Evolutionary conservation across 2,113 vertebrate genomes (phyloP).

Genomic region (Psilopsiagon aurifrons): DNA sequence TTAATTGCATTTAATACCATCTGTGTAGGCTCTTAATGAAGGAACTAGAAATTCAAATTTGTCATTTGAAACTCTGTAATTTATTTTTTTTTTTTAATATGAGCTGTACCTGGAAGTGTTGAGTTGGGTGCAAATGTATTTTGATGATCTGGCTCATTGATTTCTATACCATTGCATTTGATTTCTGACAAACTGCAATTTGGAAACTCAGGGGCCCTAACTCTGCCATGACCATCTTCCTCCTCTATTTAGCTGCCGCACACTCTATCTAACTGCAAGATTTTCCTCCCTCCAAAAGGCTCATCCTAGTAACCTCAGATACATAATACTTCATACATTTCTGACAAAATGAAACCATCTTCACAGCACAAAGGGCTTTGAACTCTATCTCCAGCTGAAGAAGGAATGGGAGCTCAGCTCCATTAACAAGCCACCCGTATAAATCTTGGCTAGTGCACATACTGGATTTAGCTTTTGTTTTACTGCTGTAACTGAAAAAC

Average conservation of each 20-base stretch:
- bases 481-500: slow-evolving; percentile 21
- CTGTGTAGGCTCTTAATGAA: slow-evolving; percentile 42
- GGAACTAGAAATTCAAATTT: slow-evolving; percentile 55
- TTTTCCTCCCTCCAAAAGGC: background rate
- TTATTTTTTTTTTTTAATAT: background rate
- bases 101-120: background rate
- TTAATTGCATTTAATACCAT: slow-evolving; percentile 52
- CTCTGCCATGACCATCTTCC: background rate
- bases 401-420: background rate
- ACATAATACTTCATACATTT: background rate
- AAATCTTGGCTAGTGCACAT: background rate
- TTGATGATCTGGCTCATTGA: background rate
- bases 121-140: background rate
- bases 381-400: background rate
- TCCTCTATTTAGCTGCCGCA: background rate
- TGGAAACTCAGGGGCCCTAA: background rate
- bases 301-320: background rate
- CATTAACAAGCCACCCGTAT: background rate
- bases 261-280: background rate
- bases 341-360: background rate
- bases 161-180: background rate
- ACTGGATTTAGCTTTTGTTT: slow-evolving; percentile 47
- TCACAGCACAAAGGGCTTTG: background rate
- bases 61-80: background rate
- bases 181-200: background rate